phyloP scores from a whole-genome alignment of 2,888 invertebrate genomes.

The Noctua janthe region DNA sequence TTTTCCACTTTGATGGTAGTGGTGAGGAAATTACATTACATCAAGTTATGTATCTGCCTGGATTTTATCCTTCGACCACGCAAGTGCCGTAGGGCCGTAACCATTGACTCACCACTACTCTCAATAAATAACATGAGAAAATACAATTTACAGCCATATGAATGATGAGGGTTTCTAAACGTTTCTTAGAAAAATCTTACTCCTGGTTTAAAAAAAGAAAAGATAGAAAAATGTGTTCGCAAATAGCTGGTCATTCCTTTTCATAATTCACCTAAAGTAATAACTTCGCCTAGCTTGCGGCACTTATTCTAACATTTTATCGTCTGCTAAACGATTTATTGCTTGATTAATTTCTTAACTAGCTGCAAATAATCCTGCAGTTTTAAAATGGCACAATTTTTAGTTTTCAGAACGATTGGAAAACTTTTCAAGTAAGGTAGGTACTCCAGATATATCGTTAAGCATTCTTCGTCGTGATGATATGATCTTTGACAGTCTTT shows the following conservation, averaged over 20 bases:
- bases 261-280: slow-evolving; percentile 26
- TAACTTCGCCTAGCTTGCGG: slow-evolving; percentile 12
- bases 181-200: slow-evolving; percentile 28
- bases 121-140: slow-evolving; percentile 14
- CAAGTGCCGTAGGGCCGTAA: neutral
- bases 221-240: slow-evolving; percentile 18
- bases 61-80: neutral
- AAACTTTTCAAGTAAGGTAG: neutral
- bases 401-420: neutral
- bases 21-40: neutral
- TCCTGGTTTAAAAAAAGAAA: slow-evolving; percentile 10
- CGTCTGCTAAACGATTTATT: slow-evolving; percentile 30
- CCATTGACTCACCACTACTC: neutral
- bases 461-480: neutral
- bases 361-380: neutral
- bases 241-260: slow-evolving; percentile 24
- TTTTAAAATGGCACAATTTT: neutral
- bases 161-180: slow-evolving; percentile 19
- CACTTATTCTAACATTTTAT: slow-evolving; percentile 31
- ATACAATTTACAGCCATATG: slow-evolving; percentile 5
- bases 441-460: neutral
- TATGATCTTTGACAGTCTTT: neutral
- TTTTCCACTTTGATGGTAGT: neutral
- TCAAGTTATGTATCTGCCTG: neutral
- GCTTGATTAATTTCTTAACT: slow-evolving; percentile 33